Evolutionary conservation across 2,113 vertebrate species (phyloP).

Genomic region (Telmatochromis brichardi): DNA sequence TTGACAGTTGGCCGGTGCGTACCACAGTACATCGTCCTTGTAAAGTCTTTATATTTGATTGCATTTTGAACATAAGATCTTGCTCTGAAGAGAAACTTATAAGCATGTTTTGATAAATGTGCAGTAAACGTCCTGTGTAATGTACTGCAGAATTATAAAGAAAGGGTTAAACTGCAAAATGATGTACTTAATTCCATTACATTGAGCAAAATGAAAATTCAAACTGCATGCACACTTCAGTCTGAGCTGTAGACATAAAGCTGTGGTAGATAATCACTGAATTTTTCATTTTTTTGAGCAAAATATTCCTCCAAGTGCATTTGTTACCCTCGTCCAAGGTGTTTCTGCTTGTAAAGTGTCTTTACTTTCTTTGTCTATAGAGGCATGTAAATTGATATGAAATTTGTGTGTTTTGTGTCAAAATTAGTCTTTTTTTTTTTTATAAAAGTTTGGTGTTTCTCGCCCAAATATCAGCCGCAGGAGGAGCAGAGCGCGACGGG

Average conservation of each 20-base stretch:
- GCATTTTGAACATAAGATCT: neutral
- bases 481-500: neutral
- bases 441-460: neutral
- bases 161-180: neutral
- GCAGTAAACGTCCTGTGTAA: neutral
- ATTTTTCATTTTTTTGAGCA: neutral
- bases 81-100: neutral
- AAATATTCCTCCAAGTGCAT: conserved; percentile 13
- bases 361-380: neutral
- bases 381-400: conserved; percentile 22
- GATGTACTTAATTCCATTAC: neutral
- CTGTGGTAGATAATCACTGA: neutral
- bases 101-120: neutral
- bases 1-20: neutral
- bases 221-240: neutral
- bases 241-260: neutral
- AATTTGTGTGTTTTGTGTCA: conserved; percentile 18
- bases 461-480: neutral
- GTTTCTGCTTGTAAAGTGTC: conserved; percentile 11
- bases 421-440: neutral
- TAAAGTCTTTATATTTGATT: neutral
- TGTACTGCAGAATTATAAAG: neutral
- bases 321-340: neutral
- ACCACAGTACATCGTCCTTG: neutral
- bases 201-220: neutral